A percentile compares a stretch with the other conserved stretches of the same genome.
These are phyloP conservation scores for Clarias macrocephalus DNA, from an alignment of 2,113 vertebrate genomes.

Conservation along the genomic window DNA sequence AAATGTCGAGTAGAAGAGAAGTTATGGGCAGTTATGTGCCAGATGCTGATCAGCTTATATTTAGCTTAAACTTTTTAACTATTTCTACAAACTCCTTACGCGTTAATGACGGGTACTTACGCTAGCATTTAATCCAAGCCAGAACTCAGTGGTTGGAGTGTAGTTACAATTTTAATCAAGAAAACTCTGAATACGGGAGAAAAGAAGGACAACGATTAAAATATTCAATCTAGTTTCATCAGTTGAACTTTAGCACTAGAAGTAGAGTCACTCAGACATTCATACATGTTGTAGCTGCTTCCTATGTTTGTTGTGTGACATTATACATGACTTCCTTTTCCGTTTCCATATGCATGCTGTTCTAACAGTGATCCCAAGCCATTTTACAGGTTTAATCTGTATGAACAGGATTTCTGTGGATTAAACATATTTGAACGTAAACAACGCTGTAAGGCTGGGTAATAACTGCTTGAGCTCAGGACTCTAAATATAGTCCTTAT, in stretches of 20 bases:
- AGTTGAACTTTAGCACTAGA: not conserved
- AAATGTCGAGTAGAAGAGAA: no score
- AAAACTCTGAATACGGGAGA: not conserved
- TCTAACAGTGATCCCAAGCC: not conserved
- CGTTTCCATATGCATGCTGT: not conserved
- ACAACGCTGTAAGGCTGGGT: not conserved
- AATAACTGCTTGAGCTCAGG: not conserved
- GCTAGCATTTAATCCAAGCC: not conserved
- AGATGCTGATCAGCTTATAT: no score
- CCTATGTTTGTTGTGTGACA: not conserved
- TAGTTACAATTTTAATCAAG: not conserved
- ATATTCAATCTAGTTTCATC: not conserved
- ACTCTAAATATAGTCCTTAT: slow-evolving; percentile 61
- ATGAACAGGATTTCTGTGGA: not conserved
- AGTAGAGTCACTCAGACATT: not conserved
- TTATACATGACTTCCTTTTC: not conserved
- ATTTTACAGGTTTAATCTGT: not conserved
- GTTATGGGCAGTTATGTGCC: no score
- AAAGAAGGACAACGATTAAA: not conserved
- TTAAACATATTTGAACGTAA: not conserved
- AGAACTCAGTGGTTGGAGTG: not conserved
- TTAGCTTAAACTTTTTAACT: no score
- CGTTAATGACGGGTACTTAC: no score
- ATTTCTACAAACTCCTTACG: no score
- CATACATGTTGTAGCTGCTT: not conserved